Evolutionary conservation across 2,888 invertebrate species (phyloP), one percentile per base, ranked within the genome.

Genomic region (Lordiphosa fenestrarum): DNA sequence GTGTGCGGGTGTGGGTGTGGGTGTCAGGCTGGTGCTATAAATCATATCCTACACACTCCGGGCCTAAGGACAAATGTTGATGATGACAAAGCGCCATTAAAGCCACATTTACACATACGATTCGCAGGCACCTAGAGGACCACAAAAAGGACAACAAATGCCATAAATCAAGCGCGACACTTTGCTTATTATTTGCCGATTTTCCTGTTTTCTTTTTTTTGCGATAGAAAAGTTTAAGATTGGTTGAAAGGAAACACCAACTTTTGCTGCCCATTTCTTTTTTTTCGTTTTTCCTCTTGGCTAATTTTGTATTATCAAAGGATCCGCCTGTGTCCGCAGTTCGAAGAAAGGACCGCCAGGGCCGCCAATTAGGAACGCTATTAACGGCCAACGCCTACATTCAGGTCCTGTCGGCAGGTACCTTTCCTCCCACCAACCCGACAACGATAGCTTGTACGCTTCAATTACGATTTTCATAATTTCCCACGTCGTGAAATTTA

Each of bases 71-170:
- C 85, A 84, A 84, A 83, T 83, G 78, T 76, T 85, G 86, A 85
- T 86, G 86, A 86, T 86, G 86, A 86, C 85, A 85, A 84, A 86
- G 85, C 81, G 78, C 84, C 86, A 86, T 85, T 84, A 85, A 85
- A 83, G 85, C 69, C 73, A 70, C 86, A 85, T 86, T 86, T 78
- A 72, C 77, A 83, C 81, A 75, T 62, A 50, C 58, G 61, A 59
- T 46, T 60, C 53, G 52, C 39, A 10, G 54, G 53, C 49, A 71
- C 50, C 52, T 51, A 35, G 42, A 35, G 25, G 21, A 40, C 19
- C 69, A 42, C 74, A 59, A 69, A 56, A 62, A 65, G 64, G 60
- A 55, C 75, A 66, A 71, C 61, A 71, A 78, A 69, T 66, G 71
- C 73, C 69, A 80, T 80, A 84, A 80, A 80, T 80, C 83, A 84